Base-by-base conservation (phyloP, 64 coral and sea anemone genomes). In the Platygyra sinensis region DNA sequence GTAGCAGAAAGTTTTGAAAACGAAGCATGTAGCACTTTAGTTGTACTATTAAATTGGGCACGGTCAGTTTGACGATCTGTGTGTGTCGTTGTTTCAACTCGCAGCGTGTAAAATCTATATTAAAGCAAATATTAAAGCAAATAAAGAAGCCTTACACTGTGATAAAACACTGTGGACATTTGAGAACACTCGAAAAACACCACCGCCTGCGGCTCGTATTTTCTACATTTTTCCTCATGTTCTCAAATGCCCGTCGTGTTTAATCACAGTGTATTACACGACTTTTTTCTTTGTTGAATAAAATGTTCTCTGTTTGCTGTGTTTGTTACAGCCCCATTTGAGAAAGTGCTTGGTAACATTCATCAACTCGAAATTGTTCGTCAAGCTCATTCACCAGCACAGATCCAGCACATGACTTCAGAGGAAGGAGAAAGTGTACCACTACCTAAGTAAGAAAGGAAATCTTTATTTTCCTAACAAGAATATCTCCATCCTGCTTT, bases 341-440 rank as follows among this genome's bases (percentile, higher is more conserved):
- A 88, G 94, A 18, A 99, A 99, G 39, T 99, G 97, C 75, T 99
- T 87, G 94, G 90, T 5, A 99, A 95, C 54, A 95, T 99, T 86
- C 88, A 89, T 51, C 85, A 92, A 60, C 91, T 99, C 30, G 94
- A 87, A 19, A 95, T 99, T 50, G 88, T 95, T 20, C 97, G 91
- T 65, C 90, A 99, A 38, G 88, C 94, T 11, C 90, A 93, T 46
- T 87, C 93, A 0, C 90, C 91, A 24, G 87, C 92, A 11, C 92
- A 99, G 60, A 93, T 95, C 60, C 81, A 95, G 85, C 77, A 75
- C 76, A 95, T 99, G 91, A 94, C 90, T 24, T 95, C 93, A 64
- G 97, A 93, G 72, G 97, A 99, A 77, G 97, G 94, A 16, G 97
- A 99, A 22, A 75, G 69, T 49, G 88, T 99, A n/a, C 69, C 90